These are phyloP conservation scores for Cyanoliseus patagonus DNA, from an alignment of 2,113 vertebrate genomes.

Conservation along the genomic window DNA sequence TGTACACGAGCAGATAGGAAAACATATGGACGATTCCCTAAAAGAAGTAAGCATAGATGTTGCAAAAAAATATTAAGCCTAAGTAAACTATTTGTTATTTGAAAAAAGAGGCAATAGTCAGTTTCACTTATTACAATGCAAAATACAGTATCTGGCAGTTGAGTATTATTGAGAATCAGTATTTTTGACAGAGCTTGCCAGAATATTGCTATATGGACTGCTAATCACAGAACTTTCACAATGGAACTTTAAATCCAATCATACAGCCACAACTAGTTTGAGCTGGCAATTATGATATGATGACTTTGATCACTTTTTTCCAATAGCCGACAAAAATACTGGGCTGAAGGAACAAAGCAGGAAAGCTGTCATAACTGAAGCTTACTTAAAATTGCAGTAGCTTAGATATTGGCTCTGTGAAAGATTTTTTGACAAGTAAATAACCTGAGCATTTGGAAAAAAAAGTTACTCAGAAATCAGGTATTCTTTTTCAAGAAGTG, in stretches of 20 bases:
- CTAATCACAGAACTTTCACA: neutral
- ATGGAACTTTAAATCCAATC: neutral
- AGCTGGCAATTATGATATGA: neutral
- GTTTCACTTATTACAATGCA: neutral
- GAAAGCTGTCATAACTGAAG: neutral
- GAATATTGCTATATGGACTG: neutral
- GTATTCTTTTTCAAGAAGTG: neutral
- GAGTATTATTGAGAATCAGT: neutral
- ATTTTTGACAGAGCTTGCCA: neutral
- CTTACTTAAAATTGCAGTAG: neutral
- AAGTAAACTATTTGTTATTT: neutral
- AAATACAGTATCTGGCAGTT: neutral
- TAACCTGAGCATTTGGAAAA: neutral
- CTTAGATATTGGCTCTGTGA: neutral
- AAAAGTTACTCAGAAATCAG: neutral
- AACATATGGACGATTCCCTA: conserved; percentile 94
- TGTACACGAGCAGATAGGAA: conserved; percentile 96
- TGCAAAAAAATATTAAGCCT: neutral
- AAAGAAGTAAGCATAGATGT: conserved; percentile 20
- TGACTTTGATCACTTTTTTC: neutral
- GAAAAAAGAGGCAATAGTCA: neutral
- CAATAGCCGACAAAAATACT: neutral
- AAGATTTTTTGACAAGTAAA: neutral
- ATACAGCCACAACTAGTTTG: neutral
- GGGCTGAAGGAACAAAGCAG: neutral